Evolutionary conservation across 2,113 vertebrate genomes (phyloP), one percentile per base, ranked within the genome.

Genomic region (Burhinus bistriatus): DNA sequence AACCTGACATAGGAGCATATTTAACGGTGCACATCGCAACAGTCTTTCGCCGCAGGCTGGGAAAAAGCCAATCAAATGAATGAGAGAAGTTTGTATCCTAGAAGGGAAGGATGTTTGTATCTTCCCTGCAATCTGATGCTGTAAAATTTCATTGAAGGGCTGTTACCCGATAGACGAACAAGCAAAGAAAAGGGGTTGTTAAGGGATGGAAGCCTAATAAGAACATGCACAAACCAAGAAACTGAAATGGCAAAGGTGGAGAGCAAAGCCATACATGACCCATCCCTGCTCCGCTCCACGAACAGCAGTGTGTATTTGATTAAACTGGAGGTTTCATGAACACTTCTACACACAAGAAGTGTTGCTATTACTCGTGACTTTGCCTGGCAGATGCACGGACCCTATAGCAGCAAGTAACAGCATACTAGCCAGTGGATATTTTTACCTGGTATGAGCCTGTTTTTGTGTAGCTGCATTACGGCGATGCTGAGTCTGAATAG

Each of bases 231-330:
- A 94, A 90, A 68, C 9, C 14, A 65, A 86, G 64, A 66, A 82
- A 76, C 2, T 0, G 3, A 85, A 92, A 81, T 9, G n/a, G 25
- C 27, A 55, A 71, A 86, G 34, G 15, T 26, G 20, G 47, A 77
- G 26, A 15, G 5, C 12, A 78, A 86, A 89, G 55, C 55, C 27
- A 52, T 19, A 15, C 16, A 44, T 1, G 6, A 3, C 7, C 27
- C 11, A 38, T 22, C 9, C 9, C 42, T 64, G 22, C 18, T 64
- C 57, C 23, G 14, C 29, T 47, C 49, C 13, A 30, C 16, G 38
- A 83, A 36, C 38, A 72, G 14, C 0, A 3, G 10, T 0, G 2
- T 51, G 6, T 15, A 7, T 20, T 32, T 62, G 29, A 38, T 82
- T 85, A 84, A 90, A 81, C 36, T 64, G 59, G 30, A 45, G 13